Conservation (phyloP, 2,113 vertebrate species). For the Sisor rabdophorus region DNA sequence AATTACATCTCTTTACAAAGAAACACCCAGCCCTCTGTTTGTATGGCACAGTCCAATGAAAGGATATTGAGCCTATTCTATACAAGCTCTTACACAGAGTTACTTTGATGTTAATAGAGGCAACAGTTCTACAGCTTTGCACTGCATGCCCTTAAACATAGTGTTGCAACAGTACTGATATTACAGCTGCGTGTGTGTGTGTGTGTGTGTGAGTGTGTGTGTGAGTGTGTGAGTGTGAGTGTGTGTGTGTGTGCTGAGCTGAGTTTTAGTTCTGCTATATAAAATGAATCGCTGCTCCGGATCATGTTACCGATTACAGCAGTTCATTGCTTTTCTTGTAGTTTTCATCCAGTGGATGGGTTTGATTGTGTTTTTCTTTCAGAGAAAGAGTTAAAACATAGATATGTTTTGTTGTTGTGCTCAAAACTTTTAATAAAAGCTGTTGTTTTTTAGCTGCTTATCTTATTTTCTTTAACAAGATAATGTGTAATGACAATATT, state of each 20-base stretch:
- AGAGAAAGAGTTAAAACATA: conserved; percentile 75
- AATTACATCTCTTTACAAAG: conserved; percentile 58
- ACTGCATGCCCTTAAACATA: conserved; percentile 27
- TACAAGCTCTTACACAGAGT: conserved; percentile 68
- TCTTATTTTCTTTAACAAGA: neutral
- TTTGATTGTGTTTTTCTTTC: conserved; percentile 76
- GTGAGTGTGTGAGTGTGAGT: conserved; percentile 1
- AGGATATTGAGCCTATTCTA: conserved; percentile 44
- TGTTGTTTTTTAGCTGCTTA: conserved; percentile 7
- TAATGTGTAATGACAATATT: conserved; percentile 37
- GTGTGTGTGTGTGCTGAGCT: neutral
- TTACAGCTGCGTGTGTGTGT: conserved; percentile 28
- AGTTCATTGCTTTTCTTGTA: neutral
- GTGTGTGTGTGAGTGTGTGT: no score
- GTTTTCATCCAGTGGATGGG: conserved; percentile 72
- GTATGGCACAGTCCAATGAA: conserved; percentile 43
- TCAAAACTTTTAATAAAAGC: conserved; percentile 42
- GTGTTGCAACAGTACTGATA: conserved; percentile 48
- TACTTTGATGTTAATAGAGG: conserved; percentile 65
- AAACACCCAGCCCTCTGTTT: conserved; percentile 47
- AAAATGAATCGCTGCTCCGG: neutral
- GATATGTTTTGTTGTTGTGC: conserved; percentile 60
- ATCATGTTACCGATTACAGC: conserved; percentile 41
- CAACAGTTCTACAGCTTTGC: conserved; percentile 38
- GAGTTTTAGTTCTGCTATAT: conserved; percentile 4